Evolutionary conservation across 2,888 invertebrate genomes (phyloP).

Genomic region (Caenorhabditis sp.): DNA sequence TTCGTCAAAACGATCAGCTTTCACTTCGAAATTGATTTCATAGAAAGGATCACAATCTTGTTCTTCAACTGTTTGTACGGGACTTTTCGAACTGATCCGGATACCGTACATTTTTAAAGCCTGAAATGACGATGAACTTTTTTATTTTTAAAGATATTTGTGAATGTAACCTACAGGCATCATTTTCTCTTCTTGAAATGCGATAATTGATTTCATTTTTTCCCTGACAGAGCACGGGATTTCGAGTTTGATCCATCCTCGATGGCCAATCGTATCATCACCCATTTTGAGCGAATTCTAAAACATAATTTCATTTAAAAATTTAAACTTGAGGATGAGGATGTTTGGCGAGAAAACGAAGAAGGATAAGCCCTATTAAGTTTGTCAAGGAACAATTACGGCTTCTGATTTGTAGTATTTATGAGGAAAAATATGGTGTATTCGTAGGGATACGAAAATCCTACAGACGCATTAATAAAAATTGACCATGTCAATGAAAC

Average conservation of each 20-base stretch:
- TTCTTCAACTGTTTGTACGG: conserved; percentile 32
- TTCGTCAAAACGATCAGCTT: conserved; percentile 8
- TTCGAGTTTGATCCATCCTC: conserved; percentile 43
- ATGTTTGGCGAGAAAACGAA: no score
- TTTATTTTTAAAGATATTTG: no score
- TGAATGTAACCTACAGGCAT: conserved; percentile 15
- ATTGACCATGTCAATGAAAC: no score
- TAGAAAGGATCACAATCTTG: conserved; percentile 40
- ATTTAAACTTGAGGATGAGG: no score
- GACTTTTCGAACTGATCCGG: conserved; percentile 17
- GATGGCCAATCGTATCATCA: conserved; percentile 16
- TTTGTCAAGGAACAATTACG: no score
- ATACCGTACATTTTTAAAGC: conserved; percentile 25
- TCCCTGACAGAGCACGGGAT: conserved; percentile 23
- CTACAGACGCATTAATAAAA: no score
- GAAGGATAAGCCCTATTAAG: no score
- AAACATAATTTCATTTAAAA: no score
- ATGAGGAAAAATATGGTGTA: no score
- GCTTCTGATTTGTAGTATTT: no score
- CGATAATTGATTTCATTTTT: conserved; percentile 19
- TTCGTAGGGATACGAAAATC: no score
- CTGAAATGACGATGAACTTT: no score
- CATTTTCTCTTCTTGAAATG: conserved; percentile 16
- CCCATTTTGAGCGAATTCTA: conserved; percentile 15
- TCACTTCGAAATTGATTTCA: conserved; percentile 41